phyloP scores from a whole-genome alignment of 2,797 vertebrate species.

The Cossypha caffra region DNA sequence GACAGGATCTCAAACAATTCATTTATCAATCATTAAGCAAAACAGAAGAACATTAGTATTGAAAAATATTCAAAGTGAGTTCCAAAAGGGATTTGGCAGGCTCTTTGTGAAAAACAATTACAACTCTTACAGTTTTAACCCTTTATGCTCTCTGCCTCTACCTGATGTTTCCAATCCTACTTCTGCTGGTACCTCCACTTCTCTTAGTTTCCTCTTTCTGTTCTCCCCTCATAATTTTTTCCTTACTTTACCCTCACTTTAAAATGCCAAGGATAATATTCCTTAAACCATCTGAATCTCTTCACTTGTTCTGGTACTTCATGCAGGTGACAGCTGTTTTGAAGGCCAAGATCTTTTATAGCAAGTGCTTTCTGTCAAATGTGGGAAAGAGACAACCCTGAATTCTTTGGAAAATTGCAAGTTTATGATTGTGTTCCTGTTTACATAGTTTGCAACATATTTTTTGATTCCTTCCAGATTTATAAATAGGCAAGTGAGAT shows the following conservation, averaged over 20 bases:
- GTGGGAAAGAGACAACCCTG: neutral
- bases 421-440: neutral
- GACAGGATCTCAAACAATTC: neutral
- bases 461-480: neutral
- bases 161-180: neutral
- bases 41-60: neutral
- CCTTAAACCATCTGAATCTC: neutral
- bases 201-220: neutral
- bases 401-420: neutral
- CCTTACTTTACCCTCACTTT: neutral
- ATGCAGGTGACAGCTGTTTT: neutral
- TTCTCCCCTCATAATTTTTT: neutral
- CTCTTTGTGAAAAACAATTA: neutral
- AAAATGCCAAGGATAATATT: neutral
- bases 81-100: neutral
- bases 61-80: neutral
- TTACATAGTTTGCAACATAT: slow-evolving; percentile 1
- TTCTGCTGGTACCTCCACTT: neutral
- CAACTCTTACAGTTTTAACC: neutral
- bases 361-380: neutral
- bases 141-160: neutral
- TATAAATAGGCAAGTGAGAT: slow-evolving; percentile 13
- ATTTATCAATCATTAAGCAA: neutral
- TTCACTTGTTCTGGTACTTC: neutral
- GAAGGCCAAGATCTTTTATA: neutral